These are phyloP conservation scores for Micromussa lordhowensis DNA, from an alignment of 92 coral and sea anemone species.

Conservation along the genomic window DNA sequence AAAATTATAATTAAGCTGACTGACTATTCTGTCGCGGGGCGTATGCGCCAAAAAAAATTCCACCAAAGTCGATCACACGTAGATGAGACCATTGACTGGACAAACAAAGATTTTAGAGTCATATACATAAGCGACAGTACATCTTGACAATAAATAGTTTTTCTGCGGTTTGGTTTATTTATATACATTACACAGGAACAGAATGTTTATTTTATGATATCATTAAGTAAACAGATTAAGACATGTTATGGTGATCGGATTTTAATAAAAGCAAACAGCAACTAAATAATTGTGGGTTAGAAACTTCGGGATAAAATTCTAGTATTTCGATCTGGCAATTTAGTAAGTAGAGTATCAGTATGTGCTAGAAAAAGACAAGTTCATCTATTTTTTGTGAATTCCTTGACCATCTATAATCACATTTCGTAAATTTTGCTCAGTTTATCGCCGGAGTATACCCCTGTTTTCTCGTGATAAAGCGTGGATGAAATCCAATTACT, in stretches of 20 bases:
- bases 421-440: not conserved
- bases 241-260: conserved; percentile 3
- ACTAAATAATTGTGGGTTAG: not conserved
- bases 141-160: not conserved
- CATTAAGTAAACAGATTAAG: not conserved
- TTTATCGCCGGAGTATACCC: not conserved
- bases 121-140: not conserved
- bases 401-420: not conserved
- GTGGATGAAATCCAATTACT: conserved; percentile 4
- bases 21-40: not conserved
- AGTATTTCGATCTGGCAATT: not conserved
- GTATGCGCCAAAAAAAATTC: not conserved
- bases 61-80: not conserved
- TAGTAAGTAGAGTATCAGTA: not conserved
- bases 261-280: not conserved
- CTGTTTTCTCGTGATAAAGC: not conserved
- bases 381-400: not conserved
- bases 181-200: not conserved
- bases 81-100: not conserved
- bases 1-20: not conserved
- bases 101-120: not conserved
- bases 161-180: not conserved
- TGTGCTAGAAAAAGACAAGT: not conserved
- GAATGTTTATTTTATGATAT: conserved; percentile 1
- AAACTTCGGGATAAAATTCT: not conserved